These are phyloP conservation scores for Ptychobarbus kaznakovi DNA, from an alignment of 2,797 vertebrate genomes.

Conservation along the genomic window DNA sequence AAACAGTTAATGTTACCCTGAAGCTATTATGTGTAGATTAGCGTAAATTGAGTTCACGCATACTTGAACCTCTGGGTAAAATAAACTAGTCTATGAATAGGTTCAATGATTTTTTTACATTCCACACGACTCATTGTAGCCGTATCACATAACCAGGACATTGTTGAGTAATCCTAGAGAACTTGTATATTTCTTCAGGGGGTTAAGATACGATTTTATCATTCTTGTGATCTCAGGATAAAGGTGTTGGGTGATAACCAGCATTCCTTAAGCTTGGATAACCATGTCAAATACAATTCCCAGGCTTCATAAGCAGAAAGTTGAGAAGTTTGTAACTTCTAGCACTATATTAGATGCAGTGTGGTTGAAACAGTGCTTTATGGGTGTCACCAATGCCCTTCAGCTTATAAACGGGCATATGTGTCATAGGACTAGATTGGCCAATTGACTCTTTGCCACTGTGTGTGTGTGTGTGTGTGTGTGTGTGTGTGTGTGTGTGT, in stretches of 20 bases:
- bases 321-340: conserved; percentile 23
- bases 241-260: conserved; percentile 3
- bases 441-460: conserved; percentile 3
- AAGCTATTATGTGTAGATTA: conserved; percentile 4
- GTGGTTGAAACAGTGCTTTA: conserved; percentile 4
- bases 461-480: too few species aligned
- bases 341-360: conserved; percentile 24
- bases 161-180: conserved; percentile 56
- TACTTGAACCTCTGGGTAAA: not conserved
- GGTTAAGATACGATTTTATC: conserved; percentile 5
- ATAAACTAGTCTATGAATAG: conserved; percentile 46
- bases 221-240: conserved; percentile 44
- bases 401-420: not conserved
- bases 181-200: conserved; percentile 38
- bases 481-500: conserved; percentile 1
- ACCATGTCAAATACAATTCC: conserved; percentile 21
- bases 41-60: not conserved
- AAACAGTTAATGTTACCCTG: not conserved
- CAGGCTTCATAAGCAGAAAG: conserved; percentile 28
- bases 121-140: conserved; percentile 52
- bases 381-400: not conserved
- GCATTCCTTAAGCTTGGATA: conserved; percentile 43
- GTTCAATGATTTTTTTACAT: conserved; percentile 60
- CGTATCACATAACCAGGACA: conserved; percentile 64
- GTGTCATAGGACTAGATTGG: conserved; percentile 30